These are phyloP conservation scores for Heliconius cydno DNA, from an alignment of 2,888 invertebrate genomes.

Conservation along the genomic window DNA sequence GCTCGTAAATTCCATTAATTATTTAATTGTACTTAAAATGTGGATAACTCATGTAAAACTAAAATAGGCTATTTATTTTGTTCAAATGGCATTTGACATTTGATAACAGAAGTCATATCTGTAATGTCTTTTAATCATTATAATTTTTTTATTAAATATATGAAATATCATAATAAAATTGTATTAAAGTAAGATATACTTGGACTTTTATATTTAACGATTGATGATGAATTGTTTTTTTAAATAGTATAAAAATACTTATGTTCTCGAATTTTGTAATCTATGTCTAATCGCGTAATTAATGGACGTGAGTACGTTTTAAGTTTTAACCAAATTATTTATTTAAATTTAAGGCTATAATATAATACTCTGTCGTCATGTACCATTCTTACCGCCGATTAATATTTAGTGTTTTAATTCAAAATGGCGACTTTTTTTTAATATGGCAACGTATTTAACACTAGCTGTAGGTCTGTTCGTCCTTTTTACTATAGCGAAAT, in stretches of 20 bases:
- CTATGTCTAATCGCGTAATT: slow-evolving; percentile 11
- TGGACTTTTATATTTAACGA: slow-evolving; percentile 7
- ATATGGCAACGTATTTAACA: slow-evolving; percentile 35
- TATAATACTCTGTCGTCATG: slow-evolving; percentile 32
- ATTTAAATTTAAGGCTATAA: slow-evolving; percentile 18
- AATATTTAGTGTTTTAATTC: slow-evolving; percentile 30
- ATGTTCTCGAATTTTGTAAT: slow-evolving; percentile 15
- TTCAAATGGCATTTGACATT: background rate
- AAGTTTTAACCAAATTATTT: slow-evolving; percentile 38
- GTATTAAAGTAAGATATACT: slow-evolving; percentile 3
- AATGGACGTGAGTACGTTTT: slow-evolving; percentile 4
- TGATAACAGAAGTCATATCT: background rate
- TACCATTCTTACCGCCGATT: slow-evolving; percentile 44
- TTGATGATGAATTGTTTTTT: background rate
- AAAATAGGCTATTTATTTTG: background rate
- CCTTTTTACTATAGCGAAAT: slow-evolving; percentile 5
- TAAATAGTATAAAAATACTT: background rate
- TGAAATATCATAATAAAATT: slow-evolving; percentile 12
- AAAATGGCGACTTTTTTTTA: slow-evolving; percentile 25
- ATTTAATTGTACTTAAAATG: slow-evolving; percentile 16
- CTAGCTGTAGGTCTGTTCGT: slow-evolving; percentile 34
- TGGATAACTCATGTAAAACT: slow-evolving; percentile 6
- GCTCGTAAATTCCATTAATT: too few species aligned
- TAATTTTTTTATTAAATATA: slow-evolving; percentile 2
- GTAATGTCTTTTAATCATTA: background rate